Evolutionary conservation across 2,113 vertebrate species (phyloP), one percentile per base, ranked within the genome.

Genomic region (Rhea pennata): DNA sequence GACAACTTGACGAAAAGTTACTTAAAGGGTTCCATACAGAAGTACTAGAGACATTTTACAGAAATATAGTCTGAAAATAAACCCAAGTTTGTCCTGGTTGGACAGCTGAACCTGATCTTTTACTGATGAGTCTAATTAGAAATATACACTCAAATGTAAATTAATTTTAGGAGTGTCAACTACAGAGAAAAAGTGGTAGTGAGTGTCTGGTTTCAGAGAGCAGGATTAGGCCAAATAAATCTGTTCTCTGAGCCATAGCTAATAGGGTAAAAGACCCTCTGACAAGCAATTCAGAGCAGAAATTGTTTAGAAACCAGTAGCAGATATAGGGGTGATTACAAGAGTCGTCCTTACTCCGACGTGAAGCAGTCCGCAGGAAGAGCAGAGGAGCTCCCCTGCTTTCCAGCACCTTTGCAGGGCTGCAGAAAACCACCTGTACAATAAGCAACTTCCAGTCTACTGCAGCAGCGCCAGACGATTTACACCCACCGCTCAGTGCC

Each of bases 381-480:
- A 86, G 89, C 87, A 84, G 29, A 50, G 71, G 54, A 83, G 84
- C 73, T 8, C 54, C 90, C 82, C 0, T 50, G 85, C 2, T 50
- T 33, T 59, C 78, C 42, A 69, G 54, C 84, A 89, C 91, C 84
- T 88, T 64, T 70, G 82, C 56, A 0, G 0, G 1, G 4, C 64
- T 7, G 40, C 73, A 93, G 74, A 75, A 53, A 42, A 3, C 50
- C 3, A 76, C 16, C 88, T 65, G 78, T 83, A 78, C 72, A 51
- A 75, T 6, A 73, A 89, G 84, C 94, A 95, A 69, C 95, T 96
- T 96, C 84, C 89, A 92, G 94, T 95, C 96, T 95, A 31, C 91
- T 96, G 95, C 92, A 96, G 87, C 94, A 94, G 82, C 36, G 73
- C 89, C 95, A 96, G 95, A 92, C 92, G 85, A 95, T 96, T 96